Evolutionary conservation across 2,797 vertebrate genomes (phyloP), one percentile per base, ranked within the genome.

Genomic region (Cephalopachus bancanus): DNA sequence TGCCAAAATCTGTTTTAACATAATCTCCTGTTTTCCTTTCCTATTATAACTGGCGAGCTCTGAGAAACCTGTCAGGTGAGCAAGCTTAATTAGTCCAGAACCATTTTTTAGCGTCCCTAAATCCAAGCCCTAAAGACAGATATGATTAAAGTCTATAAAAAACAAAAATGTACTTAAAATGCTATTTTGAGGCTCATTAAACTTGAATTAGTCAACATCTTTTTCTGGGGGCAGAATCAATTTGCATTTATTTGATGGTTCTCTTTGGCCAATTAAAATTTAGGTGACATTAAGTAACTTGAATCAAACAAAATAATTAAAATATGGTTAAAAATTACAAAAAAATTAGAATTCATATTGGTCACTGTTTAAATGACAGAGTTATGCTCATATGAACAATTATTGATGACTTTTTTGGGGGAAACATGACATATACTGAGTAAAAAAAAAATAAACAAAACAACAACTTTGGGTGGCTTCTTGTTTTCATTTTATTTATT

Each of bases 121-220:
- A 93, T 91, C 64, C 85, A 95, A 93, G 51, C 74, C 96, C 93
- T 76, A 88, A 94, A 97, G 96, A 96, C 74, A 97, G 81, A 87
- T 98, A 97, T 91, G 93, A 98, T 90, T 97, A 96, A 97, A 97
- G 74, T 85, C 93, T 96, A 86, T 90, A 96, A 94, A 97, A 96
- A 97, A 91, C 90, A 97, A 94, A 96, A 97, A 85, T 94, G 20
- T 84, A 93, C 95, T 97, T 97, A 97, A 97, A 97, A 95, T 95
- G 74, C 83, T 97, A 97, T 97, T 98, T 97, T 97, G 96, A 98
- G 96, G 89, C 79, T 97, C 95, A 97, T 97, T 96, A 97, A 97
- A 96, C 93, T 95, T 74, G 85, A 92, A 97, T 97, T 96, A 98
- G 97, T 95, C 95, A 97, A 96, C 89, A 94, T 91, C 60, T 95